Percentiles rank a stretch among this genome's conserved stretches.
phyloP scores from a whole-genome alignment of 2,888 invertebrate species.

The Caenorhabditis plicata region DNA sequence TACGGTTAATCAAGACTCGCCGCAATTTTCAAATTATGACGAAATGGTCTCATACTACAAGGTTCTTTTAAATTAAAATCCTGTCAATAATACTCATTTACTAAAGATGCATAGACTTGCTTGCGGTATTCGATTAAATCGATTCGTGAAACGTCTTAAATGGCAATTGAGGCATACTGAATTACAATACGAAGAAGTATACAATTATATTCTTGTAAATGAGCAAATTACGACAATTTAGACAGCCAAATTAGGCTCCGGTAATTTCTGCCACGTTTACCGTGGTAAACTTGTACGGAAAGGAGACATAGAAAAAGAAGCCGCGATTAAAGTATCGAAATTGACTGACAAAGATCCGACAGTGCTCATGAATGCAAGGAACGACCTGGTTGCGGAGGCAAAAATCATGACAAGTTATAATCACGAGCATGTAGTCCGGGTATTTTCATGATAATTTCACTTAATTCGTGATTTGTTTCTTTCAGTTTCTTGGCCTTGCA shows the following conservation, averaged over 20 bases:
- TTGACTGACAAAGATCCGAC: constrained; percentile 21
- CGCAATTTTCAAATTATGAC: constrained; percentile 7
- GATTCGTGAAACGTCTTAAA: constrained; percentile 8
- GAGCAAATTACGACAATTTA: no score
- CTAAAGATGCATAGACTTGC: constrained; percentile 18
- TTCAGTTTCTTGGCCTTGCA: constrained; percentile 87
- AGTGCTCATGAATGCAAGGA: constrained; percentile 50
- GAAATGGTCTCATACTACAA: constrained; percentile 13
- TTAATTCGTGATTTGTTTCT: neutral
- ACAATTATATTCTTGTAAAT: no score
- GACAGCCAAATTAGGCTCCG: constrained; percentile 27
- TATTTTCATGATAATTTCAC: constrained; percentile 2
- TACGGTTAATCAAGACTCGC: constrained; percentile 6
- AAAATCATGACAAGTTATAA: constrained; percentile 45
- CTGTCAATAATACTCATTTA: neutral
- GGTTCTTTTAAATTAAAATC: no score
- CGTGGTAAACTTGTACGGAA: constrained; percentile 12
- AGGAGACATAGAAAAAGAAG: constrained; percentile 33
- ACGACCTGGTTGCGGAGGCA: constrained; percentile 45
- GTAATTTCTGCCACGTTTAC: constrained; percentile 39
- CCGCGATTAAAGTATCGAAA: constrained; percentile 52
- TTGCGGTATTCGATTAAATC: constrained; percentile 11
- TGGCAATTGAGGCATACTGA: constrained; percentile 21
- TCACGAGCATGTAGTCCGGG: constrained; percentile 43
- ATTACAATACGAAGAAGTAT: constrained; percentile 9